Evolutionary conservation across 2,797 vertebrate genomes (phyloP), one percentile per base, ranked within the genome.

Genomic region (Fistularia commersonii): DNA sequence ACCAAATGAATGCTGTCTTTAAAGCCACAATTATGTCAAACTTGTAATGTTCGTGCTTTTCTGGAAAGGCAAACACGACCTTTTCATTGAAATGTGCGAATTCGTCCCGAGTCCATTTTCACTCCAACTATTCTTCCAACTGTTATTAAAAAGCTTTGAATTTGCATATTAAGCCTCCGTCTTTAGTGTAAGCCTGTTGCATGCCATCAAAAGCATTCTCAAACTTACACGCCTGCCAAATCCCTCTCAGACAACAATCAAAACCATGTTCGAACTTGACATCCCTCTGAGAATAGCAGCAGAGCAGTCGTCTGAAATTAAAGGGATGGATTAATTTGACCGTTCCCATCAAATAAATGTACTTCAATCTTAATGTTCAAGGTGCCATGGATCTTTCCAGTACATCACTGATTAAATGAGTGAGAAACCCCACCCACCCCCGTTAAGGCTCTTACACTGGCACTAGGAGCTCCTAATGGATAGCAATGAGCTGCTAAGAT

Each of bases 401-500:
- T 40, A 6, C 39, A 44, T 66, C 68, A 45, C 66, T 70, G 72
- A 83, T 78, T 77, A 83, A 84, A 68, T 67, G 70, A 63, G 53
- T 75, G 50, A 78, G 56, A 66, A 61, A 45, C 49, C 48, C 56
- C 52, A 69, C 72, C 74, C 76, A 70, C 53, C 73, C 80, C 59
- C 43, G 53, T 9, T 83, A 79, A 85, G 65, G 64, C 75, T 77
- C 74, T 83, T 80, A 81, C 32, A 10, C 32, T 23, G 32, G 56
- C 55, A 69, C 58, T 67, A 41, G 50, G 65, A 72, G 62, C 58
- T 63, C 36, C 71, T 65, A 53, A 69, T 77, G 80, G 87, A 79
- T 76, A 80, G 80, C 77, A 82, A 80, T 71, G 79, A 84, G 69
- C 76, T 34, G 46, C 67, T 85, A 61, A 66, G 57, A 71, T 72